phyloP scores from a whole-genome alignment of 2,797 vertebrate genomes.

The Acropternis orthonyx region DNA sequence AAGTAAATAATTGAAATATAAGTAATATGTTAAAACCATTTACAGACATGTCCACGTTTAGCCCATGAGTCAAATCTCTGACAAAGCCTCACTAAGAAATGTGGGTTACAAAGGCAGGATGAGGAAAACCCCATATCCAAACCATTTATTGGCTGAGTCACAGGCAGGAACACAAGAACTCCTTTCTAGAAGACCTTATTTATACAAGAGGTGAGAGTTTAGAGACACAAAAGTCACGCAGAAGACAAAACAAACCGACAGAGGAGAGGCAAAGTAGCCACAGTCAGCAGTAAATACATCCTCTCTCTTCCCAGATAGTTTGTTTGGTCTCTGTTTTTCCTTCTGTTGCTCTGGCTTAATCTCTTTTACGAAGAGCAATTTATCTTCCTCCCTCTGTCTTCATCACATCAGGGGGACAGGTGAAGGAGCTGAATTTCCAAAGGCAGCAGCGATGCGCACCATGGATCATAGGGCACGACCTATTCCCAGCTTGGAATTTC shows the following conservation, averaged over 20 bases:
- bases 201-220: constrained; percentile 10
- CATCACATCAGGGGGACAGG: constrained; percentile 49
- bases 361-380: constrained; percentile 53
- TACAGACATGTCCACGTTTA: background rate
- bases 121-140: background rate
- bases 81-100: background rate
- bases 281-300: background rate
- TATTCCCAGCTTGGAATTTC: constrained; percentile 16
- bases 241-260: background rate
- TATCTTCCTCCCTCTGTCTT: constrained; percentile 56
- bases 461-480: constrained; percentile 47
- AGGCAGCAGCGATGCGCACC: constrained; percentile 57
- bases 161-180: background rate
- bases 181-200: background rate
- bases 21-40: background rate
- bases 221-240: background rate
- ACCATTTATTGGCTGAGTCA: background rate
- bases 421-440: constrained; percentile 49
- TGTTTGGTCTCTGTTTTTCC: background rate
- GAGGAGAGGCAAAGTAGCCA: background rate
- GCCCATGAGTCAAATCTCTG: background rate
- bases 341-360: constrained; percentile 14
- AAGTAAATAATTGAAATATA: background rate
- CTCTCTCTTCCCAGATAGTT: background rate
- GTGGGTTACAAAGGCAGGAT: background rate